Conservation (phyloP, 2,113 vertebrate species). For the Indicator indicator region DNA sequence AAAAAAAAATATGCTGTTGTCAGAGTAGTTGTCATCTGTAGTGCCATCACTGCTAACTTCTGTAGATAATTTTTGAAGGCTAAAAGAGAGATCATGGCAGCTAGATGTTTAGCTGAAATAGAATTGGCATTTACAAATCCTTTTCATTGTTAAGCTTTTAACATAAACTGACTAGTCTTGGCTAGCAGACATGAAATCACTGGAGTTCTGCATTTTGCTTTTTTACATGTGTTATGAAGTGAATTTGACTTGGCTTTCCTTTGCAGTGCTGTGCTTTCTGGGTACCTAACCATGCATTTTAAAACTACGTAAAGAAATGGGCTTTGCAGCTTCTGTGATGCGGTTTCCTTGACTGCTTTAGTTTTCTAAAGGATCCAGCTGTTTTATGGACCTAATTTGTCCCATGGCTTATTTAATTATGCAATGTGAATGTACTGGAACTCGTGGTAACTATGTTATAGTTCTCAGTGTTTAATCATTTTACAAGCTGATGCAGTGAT, state of each 20-base stretch:
- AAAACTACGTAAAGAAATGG: neutral
- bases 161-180: neutral
- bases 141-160: slow-evolving; percentile 4
- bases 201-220: slow-evolving; percentile 29
- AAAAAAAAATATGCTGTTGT: neutral
- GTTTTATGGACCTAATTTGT: neutral
- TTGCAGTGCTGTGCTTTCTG: slow-evolving; percentile 65
- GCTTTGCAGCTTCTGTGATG: slow-evolving; percentile 20
- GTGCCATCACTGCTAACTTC: neutral
- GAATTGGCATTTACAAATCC: neutral
- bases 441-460: neutral
- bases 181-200: slow-evolving; percentile 58
- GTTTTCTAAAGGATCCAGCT: neutral
- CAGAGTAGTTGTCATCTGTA: neutral
- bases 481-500: neutral
- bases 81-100: neutral
- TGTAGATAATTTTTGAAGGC: neutral
- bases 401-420: neutral
- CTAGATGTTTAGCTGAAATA: neutral
- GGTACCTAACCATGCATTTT: slow-evolving; percentile 39
- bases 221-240: slow-evolving; percentile 51
- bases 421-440: neutral
- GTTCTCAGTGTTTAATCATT: neutral
- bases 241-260: slow-evolving; percentile 61
- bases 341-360: slow-evolving; percentile 17